Evolutionary conservation across 2,888 invertebrate species (phyloP), one percentile per base, ranked within the genome.

Genomic region (Sarcophaga caerulescens): DNA sequence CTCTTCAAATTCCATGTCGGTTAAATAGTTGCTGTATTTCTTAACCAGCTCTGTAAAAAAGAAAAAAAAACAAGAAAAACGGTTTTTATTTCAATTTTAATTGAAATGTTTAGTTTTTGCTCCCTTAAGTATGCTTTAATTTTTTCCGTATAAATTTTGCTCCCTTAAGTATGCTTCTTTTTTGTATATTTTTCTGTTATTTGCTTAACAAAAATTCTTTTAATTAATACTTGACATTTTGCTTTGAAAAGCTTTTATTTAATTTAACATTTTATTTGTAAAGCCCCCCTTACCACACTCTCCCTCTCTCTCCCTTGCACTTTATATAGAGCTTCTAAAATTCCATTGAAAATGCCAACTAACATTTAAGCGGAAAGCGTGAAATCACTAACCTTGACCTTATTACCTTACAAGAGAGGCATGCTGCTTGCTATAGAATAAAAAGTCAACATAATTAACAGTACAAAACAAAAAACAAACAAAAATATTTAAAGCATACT

Each of bases 1-100:
- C 94, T 99, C 99, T 89, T 95, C 96, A 91, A 97, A 95, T 94
- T 99, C 99, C 95, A 97, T 98, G 90, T 97, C 97, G 73, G 98
- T 97, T 90, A 99, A 94, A 89, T 96, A 95, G 88, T 96, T 96
- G 85, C 97, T 96, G 93, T 97, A 98, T 90, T 96, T 94, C 92
- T 97, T 97, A 76, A 98, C 94, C 86, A 97, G 96, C 93, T 98
- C 98, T 97, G 95, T 11, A 94, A 94, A 62, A 78, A 66, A 75
- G 17, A 74, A 35, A 35, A 8, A 35, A 8, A 35, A 8, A 35
- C 35, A 35, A 35, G 35, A 35, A 35, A 35, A 35, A 35, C 2
- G 35, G 8, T 8, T 35, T 35, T 35, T 35, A 35, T 35, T 35
- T 1, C 10, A 35, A 35, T 35, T 59, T 45, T 21, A 75, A 81